phyloP scores from a whole-genome alignment of 2,888 invertebrate species.

The Oscheius sp. region DNA sequence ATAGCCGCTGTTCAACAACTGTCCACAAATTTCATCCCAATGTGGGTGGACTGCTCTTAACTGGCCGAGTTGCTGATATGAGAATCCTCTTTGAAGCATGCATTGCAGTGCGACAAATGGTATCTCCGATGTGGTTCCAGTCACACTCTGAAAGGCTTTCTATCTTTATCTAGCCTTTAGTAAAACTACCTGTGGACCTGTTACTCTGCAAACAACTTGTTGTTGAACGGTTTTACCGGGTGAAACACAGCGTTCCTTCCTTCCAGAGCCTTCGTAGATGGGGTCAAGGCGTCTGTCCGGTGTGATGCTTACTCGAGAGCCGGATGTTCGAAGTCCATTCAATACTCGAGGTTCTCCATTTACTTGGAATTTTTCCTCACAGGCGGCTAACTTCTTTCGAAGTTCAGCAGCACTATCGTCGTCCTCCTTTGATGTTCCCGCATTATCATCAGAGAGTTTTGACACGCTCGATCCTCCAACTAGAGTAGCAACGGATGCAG shows the following conservation, averaged over 20 bases:
- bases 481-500: constrained; percentile 5
- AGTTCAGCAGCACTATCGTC: constrained; percentile 38
- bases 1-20: constrained; percentile 64
- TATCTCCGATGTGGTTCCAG: constrained; percentile 15
- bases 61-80: constrained; percentile 55
- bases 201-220: constrained; percentile 32
- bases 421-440: constrained; percentile 19
- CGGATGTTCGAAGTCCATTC: constrained; percentile 34
- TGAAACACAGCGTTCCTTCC: constrained; percentile 30
- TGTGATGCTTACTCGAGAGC: constrained; percentile 45
- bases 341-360: constrained; percentile 40
- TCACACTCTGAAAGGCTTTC: neutral
- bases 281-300: constrained; percentile 48
- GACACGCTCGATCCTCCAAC: constrained; percentile 5
- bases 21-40: constrained; percentile 68
- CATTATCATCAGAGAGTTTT: constrained; percentile 6
- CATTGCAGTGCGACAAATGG: constrained; percentile 57
- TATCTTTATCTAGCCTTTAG: neutral
- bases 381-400: constrained; percentile 37
- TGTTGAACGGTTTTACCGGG: constrained; percentile 24
- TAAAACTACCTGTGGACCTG: neutral
- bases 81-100: constrained; percentile 54
- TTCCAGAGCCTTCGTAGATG: constrained; percentile 40
- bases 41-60: constrained; percentile 66
- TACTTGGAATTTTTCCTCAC: constrained; percentile 47